Evolutionary conservation across 2,113 vertebrate genomes (phyloP), one percentile per base, ranked within the genome.

Genomic region (Callithrix jacchus): DNA sequence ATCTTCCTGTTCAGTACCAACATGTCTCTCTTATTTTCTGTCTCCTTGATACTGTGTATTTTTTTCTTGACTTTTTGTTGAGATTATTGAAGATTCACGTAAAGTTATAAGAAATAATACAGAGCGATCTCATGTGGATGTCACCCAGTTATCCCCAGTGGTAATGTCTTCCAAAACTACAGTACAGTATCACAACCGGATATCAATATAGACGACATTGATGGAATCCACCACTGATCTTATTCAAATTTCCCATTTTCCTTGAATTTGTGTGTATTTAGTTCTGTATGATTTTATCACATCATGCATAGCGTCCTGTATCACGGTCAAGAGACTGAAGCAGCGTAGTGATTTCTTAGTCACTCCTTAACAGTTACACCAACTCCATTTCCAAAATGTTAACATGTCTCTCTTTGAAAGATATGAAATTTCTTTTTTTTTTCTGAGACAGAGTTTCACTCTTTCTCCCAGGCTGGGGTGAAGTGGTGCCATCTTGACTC

Each of bases 111-210:
- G 49, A 81, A 83, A 71, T n/a, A 56, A 49, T 6, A 23, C n/a
- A 87, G 76, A 54, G 37, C 42, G 42, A 18, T 42, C 21, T 12
- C 12, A 2, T 8, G 68, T 30, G 32, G 45, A 54, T 11, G 8
- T 32, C n/a, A n/a, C 47, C 1, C 5, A 2, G 10, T n/a, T 74
- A 21, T 2, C 37, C 27, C 25, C 17, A 11, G 0, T 0, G 18
- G 27, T 13, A 3, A 1, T 8, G 0, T 76, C 68, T 82, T 76
- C 35, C 3, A 14, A 13, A 74, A 40, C 4, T 6, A 0, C 1
- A 6, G 30, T 14, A 13, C 0, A 3, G 3, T 0, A 0, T 61
- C 66, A 25, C 20, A 47, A 12, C 42, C 12, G 54, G n/a, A 2
- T 6, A 0, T 18, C 1, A 13, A 1, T 2, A 1, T 17, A 6